Base-by-base conservation (phyloP, 2,797 vertebrate genomes). In the Danio choprae region DNA sequence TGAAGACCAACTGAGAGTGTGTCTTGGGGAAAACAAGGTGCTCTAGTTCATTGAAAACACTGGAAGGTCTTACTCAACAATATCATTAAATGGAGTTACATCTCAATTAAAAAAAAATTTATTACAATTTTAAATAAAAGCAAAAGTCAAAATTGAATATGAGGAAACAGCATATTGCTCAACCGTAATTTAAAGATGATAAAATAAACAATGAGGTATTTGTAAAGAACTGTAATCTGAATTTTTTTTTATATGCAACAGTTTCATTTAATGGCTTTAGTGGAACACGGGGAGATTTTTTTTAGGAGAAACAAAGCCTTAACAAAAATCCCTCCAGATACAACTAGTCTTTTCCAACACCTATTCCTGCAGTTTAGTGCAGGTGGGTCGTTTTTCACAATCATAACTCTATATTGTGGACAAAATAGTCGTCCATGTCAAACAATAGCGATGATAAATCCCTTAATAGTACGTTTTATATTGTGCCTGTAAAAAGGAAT, bases 401-500 rank as follows among this genome's bases (percentile, higher is more conserved):
- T 40, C 53, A 38, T 46, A 29, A 29, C 4, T 43, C 16, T 77
- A 59, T 44, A 59, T 36, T 48, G 51, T 36, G 53, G 59, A 43
- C n/a, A 46, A 50, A 69, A 71, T 70, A 62, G 18, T 77, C 40
- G 58, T 5, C 58, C 1, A 11, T 60, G 55, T 63, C 72, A 77
- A 68, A 55, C 51, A 55, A 65, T 5, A 77, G 20, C 44, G 38
- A 58, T 41, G 41, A 58, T 58, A 51, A 74, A 65, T 74, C 58
- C 48, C 46, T 68, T 74, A 80, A 74, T 68, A 65, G 62, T 40
- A 50, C 3, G 43, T 80, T 65, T 58, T 50, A 68, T 59, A 67
- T 50, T 65, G 20, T 67, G 79, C 77, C 67, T 43, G 56, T 53
- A 71, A 60, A 79, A 62, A 2, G 10, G 67, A 79, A 71, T 29